Evolutionary conservation across 2,888 invertebrate species (phyloP).

Genomic region (Luperina nickerlii): DNA sequence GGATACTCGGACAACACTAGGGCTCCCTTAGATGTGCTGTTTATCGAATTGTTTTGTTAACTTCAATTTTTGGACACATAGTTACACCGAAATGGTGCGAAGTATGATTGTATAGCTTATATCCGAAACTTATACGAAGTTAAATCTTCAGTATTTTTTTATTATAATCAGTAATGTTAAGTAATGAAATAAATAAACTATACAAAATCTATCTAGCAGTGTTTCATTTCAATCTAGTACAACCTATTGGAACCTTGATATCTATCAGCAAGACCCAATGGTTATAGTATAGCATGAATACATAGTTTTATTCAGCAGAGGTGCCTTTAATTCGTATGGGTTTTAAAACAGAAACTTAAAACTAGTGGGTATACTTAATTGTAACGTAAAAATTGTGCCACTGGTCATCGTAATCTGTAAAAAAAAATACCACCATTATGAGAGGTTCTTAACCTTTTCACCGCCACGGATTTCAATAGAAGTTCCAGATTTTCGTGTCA

Average conservation of each 20-base stretch:
- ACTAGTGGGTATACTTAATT: neutral
- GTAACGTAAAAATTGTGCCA: neutral
- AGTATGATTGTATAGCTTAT: slow-evolving; percentile 5
- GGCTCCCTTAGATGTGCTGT: neutral
- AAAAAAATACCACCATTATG: too few species aligned
- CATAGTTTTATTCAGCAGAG: neutral
- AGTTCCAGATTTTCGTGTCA: too few species aligned
- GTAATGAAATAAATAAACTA: slow-evolving; percentile 25
- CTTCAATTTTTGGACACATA: neutral
- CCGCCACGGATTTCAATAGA: too few species aligned
- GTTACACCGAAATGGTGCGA: slow-evolving; percentile 7
- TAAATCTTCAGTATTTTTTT: slow-evolving; percentile 7
- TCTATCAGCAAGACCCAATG: neutral
- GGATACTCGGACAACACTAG: neutral
- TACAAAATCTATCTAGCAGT: neutral
- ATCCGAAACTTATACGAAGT: slow-evolving; percentile 15
- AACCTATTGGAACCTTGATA: neutral
- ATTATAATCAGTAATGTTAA: slow-evolving; percentile 10
- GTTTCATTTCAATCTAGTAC: slow-evolving; percentile 25
- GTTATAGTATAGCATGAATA: too few species aligned
- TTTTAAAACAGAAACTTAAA: neutral
- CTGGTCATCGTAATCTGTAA: too few species aligned
- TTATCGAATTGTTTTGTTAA: slow-evolving; percentile 4
- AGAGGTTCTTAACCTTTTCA: too few species aligned
- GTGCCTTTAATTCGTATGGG: neutral